Evolutionary conservation across 64 coral and sea anemone species (phyloP), one percentile per base, ranked within the genome.

Genomic region (Montipora foliosa): DNA sequence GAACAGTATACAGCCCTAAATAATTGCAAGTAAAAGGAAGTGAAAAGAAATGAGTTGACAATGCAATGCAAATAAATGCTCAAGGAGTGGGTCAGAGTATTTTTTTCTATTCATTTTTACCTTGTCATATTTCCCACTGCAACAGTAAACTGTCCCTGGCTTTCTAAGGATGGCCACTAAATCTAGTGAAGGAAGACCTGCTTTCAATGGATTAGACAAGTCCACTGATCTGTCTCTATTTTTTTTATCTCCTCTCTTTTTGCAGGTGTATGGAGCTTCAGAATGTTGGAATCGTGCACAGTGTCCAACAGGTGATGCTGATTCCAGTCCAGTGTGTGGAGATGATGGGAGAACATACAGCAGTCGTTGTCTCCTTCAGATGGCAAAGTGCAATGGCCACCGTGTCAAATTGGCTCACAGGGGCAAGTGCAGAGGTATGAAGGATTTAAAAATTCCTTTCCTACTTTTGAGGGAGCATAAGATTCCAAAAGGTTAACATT

Each of bases 351-450:
- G 75, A 57, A 93, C 84, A 0, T 93, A 93, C 67, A 75, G 75
- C 74, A 93, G 92, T 80, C 92, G 84, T 12, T 93, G 92, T 48
- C 61, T 79, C 24, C 52, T 93, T 46, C 92, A 93, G 62, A 16
- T 76, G 9, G 92, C 80, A 72, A 93, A 80, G 44, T 93, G 92
- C 15, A 79, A 16, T 53, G 84, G 83, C 11, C 76, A 74, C 76
- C 47, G 44, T 79, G 84, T 93, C n/a, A 53, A 9, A 20, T 60
- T 93, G 92, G 68, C 44, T 20, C 12, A 87, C 7, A 88, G 79
- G 66, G 92, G 92, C 22, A 93, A 67, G 71, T 93, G 92, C 49
- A 70, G 47, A 93, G 83, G 92, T 93, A 9, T 49, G 24, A 57
- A 57, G 11, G 1, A 76, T 13, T 13, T 14, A 2, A 67, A 66